These are phyloP conservation scores for Trialeurodes vaporariorum DNA, from an alignment of 1,140 invertebrate species.

Conservation along the genomic window DNA sequence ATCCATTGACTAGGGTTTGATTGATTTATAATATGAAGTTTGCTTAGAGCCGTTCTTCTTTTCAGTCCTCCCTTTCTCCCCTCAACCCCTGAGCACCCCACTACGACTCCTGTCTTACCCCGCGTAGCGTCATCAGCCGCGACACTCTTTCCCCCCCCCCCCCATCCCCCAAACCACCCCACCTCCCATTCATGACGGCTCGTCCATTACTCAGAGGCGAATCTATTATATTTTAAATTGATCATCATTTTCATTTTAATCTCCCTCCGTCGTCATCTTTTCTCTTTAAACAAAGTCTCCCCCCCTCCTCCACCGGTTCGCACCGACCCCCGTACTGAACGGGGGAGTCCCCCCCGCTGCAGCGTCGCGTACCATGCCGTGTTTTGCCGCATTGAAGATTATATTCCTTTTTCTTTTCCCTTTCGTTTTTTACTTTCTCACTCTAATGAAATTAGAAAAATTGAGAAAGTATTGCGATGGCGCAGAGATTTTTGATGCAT, in stretches of 20 bases:
- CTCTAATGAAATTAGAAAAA: no score
- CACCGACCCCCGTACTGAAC: no score
- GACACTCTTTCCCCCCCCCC: not conserved
- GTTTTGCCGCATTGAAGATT: no score
- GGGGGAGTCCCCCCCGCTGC: no score
- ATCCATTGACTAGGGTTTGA: not conserved
- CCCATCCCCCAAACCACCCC: not conserved
- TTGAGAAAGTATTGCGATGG: no score
- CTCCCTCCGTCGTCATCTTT: not conserved
- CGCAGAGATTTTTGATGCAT: no score
- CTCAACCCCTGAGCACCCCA: no score
- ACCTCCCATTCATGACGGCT: not conserved
- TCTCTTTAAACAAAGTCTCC: not conserved
- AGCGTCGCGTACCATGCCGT: no score
- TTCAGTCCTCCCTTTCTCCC: not conserved
- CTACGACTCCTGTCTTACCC: no score
- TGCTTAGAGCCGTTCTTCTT: not conserved
- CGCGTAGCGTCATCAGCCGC: not conserved
- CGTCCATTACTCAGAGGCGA: not conserved
- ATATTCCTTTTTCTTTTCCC: no score
- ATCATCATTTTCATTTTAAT: not conserved
- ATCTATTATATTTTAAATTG: slow-evolving; percentile 1
- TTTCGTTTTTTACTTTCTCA: no score
- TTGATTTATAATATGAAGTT: slow-evolving; percentile 1
- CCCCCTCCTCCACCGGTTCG: no score